phyloP scores from a whole-genome alignment of 2,797 vertebrate species.

The Triplophysa yarkandensis region DNA sequence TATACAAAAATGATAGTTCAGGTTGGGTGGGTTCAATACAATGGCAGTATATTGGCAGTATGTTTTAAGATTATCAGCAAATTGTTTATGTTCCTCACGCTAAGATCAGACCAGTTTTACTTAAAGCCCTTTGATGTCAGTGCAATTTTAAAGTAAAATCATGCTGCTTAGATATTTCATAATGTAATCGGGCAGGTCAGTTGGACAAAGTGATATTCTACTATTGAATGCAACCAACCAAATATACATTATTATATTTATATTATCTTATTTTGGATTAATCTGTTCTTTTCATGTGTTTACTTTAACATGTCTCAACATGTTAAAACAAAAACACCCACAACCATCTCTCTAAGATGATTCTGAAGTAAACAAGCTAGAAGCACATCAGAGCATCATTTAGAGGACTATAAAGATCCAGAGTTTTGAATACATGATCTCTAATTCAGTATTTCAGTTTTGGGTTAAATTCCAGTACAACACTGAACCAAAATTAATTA shows the following conservation, averaged over 20 bases:
- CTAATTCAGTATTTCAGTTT: conserved; percentile 68
- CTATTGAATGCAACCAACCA: too few relatives aligned
- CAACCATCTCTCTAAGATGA: conserved; percentile 47
- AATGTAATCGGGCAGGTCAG: not conserved
- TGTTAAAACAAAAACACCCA: too few relatives aligned
- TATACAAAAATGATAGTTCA: not conserved
- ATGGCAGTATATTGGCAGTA: not conserved
- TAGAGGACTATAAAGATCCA: conserved; percentile 70
- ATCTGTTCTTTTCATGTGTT: conserved; percentile 30
- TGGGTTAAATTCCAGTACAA: conserved; percentile 55
- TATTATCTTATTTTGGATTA: not conserved
- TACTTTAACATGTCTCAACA: too few relatives aligned
- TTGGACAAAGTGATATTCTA: not conserved
- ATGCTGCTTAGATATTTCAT: not conserved
- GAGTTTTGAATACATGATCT: conserved; percentile 62
- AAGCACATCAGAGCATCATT: conserved; percentile 62
- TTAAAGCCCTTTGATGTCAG: not conserved
- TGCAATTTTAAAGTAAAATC: not conserved
- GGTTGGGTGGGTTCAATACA: not conserved
- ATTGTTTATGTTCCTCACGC: not conserved
- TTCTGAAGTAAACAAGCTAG: conserved; percentile 69
- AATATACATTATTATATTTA: not conserved
- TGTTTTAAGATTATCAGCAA: not conserved
- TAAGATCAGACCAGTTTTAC: too few relatives aligned
- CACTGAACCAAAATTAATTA: conserved; percentile 60